Evolutionary conservation across 2,888 invertebrate genomes (phyloP).

Genomic region (Sphaerophoria taeniata): DNA sequence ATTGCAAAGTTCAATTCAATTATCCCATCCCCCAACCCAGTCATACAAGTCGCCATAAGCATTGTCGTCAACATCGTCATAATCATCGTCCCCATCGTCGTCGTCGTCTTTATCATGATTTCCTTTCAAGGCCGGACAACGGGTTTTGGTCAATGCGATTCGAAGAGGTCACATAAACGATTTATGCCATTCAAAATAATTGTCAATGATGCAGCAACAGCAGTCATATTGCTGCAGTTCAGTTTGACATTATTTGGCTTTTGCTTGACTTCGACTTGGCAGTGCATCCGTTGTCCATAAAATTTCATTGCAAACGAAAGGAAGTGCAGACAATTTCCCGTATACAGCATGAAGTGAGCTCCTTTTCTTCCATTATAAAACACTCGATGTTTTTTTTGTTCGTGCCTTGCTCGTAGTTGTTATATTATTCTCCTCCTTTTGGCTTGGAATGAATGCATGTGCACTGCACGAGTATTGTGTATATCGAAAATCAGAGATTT

Average conservation of each 20-base stretch:
- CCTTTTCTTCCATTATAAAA: slow-evolving; percentile 16
- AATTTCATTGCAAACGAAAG: slow-evolving; percentile 65
- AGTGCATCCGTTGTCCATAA: slow-evolving; percentile 57
- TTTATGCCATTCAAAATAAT: slow-evolving; percentile 72
- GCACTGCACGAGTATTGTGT: background rate
- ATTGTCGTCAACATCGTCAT: background rate
- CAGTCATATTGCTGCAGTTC: slow-evolving; percentile 60
- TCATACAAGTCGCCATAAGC: too few species aligned
- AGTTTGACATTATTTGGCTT: slow-evolving; percentile 25
- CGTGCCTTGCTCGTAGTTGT: too few species aligned
- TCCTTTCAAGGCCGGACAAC: slow-evolving; percentile 20
- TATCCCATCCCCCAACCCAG: slow-evolving; percentile 13
- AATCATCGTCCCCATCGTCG: background rate
- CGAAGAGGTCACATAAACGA: slow-evolving; percentile 55
- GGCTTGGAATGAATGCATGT: background rate
- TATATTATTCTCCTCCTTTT: background rate
- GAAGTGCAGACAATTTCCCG: slow-evolving; percentile 9
- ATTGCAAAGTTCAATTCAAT: slow-evolving; percentile 66
- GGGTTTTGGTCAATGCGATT: slow-evolving; percentile 32
- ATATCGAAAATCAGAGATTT: too few species aligned
- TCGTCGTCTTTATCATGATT: background rate
- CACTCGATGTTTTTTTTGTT: background rate
- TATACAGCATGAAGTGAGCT: slow-evolving; percentile 3
- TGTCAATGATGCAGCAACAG: slow-evolving; percentile 66
- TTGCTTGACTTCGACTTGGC: slow-evolving; percentile 42